These are phyloP conservation scores for Orchesellides sinensis DNA, from an alignment of 2,888 invertebrate species.

Conservation along the genomic window DNA sequence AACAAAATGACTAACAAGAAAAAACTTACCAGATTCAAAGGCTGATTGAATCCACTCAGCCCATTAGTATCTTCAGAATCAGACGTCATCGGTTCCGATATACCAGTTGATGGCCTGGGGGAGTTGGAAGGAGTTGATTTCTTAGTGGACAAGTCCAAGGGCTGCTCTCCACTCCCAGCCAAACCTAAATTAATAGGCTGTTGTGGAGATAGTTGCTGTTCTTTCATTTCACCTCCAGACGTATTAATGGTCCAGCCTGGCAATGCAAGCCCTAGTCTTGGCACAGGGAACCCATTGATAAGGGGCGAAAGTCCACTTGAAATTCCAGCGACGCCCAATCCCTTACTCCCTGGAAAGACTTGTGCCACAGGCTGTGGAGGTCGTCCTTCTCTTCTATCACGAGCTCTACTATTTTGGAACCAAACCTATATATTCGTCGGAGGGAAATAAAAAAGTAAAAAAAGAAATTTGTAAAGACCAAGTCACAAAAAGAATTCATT, in stretches of 20 bases:
- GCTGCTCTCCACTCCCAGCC: conserved; percentile 82
- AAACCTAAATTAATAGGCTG: conserved; percentile 53
- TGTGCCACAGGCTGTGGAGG: conserved; percentile 69
- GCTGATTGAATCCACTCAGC: conserved; percentile 70
- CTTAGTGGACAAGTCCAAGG: conserved; percentile 91
- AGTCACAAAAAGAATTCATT: conserved; percentile 41
- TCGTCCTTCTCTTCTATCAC: conserved; percentile 86
- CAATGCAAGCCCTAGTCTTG: conserved; percentile 64
- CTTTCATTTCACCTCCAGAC: conserved; percentile 59
- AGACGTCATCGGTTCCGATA: conserved; percentile 78
- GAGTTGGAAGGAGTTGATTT: conserved; percentile 83
- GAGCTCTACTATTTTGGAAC: conserved; percentile 97
- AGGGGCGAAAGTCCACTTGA: conserved; percentile 68
- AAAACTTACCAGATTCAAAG: conserved; percentile 73
- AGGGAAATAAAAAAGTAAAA: neutral
- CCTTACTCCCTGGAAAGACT: conserved; percentile 41
- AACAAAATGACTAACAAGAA: neutral
- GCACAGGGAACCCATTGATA: conserved; percentile 70
- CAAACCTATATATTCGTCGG: conserved; percentile 83
- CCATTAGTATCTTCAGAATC: conserved; percentile 80
- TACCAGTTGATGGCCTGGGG: conserved; percentile 78
- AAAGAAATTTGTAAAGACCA: conserved; percentile 7
- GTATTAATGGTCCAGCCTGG: conserved; percentile 66
- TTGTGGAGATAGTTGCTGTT: conserved; percentile 49
- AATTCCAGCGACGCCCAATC: conserved; percentile 60